Percentiles rank a stretch among this genome's conserved stretches.
Conservation (phyloP, 2,797 vertebrate species). For the Typhlichthys subterraneus region DNA sequence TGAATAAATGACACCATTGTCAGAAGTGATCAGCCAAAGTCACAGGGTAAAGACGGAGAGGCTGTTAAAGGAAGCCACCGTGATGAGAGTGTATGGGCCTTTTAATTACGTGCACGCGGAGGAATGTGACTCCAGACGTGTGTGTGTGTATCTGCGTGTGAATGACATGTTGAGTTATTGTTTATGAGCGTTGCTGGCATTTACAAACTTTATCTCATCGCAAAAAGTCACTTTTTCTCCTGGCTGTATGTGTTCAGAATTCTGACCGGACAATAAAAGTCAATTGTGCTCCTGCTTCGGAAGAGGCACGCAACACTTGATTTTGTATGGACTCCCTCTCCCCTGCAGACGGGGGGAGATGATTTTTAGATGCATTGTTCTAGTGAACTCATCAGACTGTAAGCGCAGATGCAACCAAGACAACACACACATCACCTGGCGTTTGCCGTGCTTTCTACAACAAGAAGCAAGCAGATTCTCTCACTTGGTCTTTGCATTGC, state of each 20-base stretch:
- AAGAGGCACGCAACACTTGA: neutral
- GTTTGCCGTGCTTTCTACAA: slow-evolving; percentile 17
- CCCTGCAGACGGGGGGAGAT: neutral
- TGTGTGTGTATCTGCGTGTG: no score
- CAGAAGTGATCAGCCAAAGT: slow-evolving; percentile 32
- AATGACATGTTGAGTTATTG: neutral
- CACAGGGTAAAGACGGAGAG: slow-evolving; percentile 5
- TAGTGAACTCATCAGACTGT: slow-evolving; percentile 22
- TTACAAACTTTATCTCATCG: neutral
- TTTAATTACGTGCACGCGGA: slow-evolving; percentile 12
- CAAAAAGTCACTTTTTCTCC: neutral
- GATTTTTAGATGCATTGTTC: slow-evolving; percentile 17
- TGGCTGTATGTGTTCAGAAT: slow-evolving; percentile 6
- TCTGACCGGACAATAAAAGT: slow-evolving; percentile 4
- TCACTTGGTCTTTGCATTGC: slow-evolving; percentile 60
- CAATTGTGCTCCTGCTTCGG: neutral
- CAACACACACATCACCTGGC: slow-evolving; percentile 15
- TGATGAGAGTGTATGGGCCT: neutral
- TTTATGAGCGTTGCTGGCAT: neutral
- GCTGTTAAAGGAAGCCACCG: neutral
- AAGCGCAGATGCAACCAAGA: slow-evolving; percentile 27
- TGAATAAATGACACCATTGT: slow-evolving; percentile 45
- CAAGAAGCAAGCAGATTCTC: slow-evolving; percentile 26
- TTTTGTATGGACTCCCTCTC: slow-evolving; percentile 24
- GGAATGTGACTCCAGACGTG: neutral